Percentiles rank a stretch among this genome's conserved stretches.
These are phyloP conservation scores for Opisthocomus hoazin DNA, from an alignment of 2,113 vertebrate species.

Conservation along the genomic window DNA sequence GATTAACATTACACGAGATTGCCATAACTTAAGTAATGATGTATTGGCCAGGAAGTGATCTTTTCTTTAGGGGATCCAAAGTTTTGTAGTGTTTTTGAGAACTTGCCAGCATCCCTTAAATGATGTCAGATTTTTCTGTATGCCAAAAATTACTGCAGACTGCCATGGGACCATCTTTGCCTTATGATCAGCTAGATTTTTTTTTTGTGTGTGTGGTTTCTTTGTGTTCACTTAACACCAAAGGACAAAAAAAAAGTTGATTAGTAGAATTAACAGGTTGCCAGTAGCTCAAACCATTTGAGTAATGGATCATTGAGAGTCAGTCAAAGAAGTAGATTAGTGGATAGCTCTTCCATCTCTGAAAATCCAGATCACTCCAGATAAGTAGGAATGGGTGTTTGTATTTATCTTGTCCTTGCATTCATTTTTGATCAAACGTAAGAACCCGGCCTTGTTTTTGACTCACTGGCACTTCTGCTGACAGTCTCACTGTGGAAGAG, in stretches of 20 bases:
- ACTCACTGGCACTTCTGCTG: neutral
- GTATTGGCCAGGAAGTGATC: slow-evolving; percentile 38
- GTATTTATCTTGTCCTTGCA: neutral
- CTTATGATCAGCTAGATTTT: slow-evolving; percentile 16
- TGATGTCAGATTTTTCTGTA: slow-evolving; percentile 32
- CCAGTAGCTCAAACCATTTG: neutral
- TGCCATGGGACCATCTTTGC: slow-evolving; percentile 54
- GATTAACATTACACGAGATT: neutral
- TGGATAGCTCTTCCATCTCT: neutral
- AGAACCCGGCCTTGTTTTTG: neutral
- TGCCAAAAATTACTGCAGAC: slow-evolving; percentile 62
- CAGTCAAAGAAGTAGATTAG: neutral
- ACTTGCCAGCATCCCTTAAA: slow-evolving; percentile 42
- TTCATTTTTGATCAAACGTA: neutral
- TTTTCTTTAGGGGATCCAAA: slow-evolving; percentile 43
- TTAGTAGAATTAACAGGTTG: neutral
- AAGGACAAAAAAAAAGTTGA: neutral
- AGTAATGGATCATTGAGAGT: neutral
- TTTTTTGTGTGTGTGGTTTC: slow-evolving; percentile 3
- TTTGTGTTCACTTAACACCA: neutral
- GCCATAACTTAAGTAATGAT: slow-evolving; percentile 15
- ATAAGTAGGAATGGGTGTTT: neutral
- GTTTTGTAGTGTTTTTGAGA: slow-evolving; percentile 40
- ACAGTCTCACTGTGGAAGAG: neutral
- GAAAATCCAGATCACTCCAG: neutral